Evolutionary conservation across 2,888 invertebrate genomes (phyloP).

Genomic region (Mylabris sibirica): DNA sequence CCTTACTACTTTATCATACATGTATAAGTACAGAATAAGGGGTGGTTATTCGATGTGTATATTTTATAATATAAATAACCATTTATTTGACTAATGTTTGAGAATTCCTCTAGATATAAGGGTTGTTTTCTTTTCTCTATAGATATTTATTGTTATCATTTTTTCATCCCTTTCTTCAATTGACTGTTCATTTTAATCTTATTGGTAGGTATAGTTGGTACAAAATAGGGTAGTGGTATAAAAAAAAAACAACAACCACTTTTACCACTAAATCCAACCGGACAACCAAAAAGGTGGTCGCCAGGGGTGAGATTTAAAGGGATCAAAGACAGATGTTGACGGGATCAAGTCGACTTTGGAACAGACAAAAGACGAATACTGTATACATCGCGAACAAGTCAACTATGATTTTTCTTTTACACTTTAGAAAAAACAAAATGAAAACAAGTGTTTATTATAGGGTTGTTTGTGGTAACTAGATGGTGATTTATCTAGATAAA

Average conservation of each 20-base stretch:
- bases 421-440: neutral
- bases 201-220: neutral
- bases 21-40: slow-evolving; percentile 39
- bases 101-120: slow-evolving; percentile 43
- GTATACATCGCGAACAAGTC: neutral
- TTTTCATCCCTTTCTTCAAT: slow-evolving; percentile 9
- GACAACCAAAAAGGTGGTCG: neutral
- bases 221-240: neutral
- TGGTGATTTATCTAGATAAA: neutral
- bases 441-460: neutral
- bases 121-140: neutral
- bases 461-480: neutral
- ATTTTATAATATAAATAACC: slow-evolving; percentile 50
- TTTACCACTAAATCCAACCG: slow-evolving; percentile 9
- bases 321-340: slow-evolving; percentile 9
- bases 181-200: slow-evolving; percentile 11
- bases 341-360: slow-evolving; percentile 14
- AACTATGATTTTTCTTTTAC: neutral
- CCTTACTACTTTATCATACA: neutral
- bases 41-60: slow-evolving; percentile 28
- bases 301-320: neutral
- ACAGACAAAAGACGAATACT: neutral
- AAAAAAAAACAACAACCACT: slow-evolving; percentile 4
- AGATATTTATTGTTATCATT: neutral
- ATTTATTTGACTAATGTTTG: slow-evolving; percentile 56